Base-by-base conservation (phyloP, 2,797 vertebrate species). In the Sebastes dallii region DNA sequence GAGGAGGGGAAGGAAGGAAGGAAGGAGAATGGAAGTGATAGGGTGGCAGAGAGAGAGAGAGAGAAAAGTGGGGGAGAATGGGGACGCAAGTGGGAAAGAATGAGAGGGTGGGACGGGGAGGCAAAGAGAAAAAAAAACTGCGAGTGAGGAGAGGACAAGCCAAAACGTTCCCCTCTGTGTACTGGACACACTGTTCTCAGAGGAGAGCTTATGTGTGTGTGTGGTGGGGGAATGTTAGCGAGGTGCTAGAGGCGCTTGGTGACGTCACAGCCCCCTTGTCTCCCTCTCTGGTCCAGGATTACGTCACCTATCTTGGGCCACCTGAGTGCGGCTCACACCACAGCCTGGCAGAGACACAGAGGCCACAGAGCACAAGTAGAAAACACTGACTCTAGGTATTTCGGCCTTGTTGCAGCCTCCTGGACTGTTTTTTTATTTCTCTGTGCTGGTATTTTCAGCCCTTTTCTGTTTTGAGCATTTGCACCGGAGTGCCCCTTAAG, bases 181-280 rank as follows among this genome's bases (percentile, higher is more conserved):
- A 88, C 91, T 89, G 92, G 92, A 93, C 90, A 92, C 81, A 83
- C 79, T 92, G 89, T 91, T 90, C 92, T 93, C 88, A 84, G 86
- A 87, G 87, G 77, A 78, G 87, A 83, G 85, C 72, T 75, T 72
- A 68, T 61, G 79, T 76, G 29, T 56, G 34, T 36, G 72, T 20
- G 39, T 52, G 70, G 29, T 71, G 61, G 62, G 64, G 20, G 61
- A 56, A 30, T 29, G 64, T 30, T 11, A 29, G 11, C 34, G 13
- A 71, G 82, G 75, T 76, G 80, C 66, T 62, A 39, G 72, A 73
- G 55, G 77, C 80, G 50, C 82, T 25, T 9, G n/a, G 68, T 92
- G 91, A 94, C 86, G 79, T 95, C 91, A 95, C 11, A 70, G 65
- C 66, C 46, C 70, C 58, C 78, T 71, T 52, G 66, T 76, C 82